These are phyloP conservation scores for Porites australiensis DNA, from an alignment of 64 coral and sea anemone species.

Conservation along the genomic window DNA sequence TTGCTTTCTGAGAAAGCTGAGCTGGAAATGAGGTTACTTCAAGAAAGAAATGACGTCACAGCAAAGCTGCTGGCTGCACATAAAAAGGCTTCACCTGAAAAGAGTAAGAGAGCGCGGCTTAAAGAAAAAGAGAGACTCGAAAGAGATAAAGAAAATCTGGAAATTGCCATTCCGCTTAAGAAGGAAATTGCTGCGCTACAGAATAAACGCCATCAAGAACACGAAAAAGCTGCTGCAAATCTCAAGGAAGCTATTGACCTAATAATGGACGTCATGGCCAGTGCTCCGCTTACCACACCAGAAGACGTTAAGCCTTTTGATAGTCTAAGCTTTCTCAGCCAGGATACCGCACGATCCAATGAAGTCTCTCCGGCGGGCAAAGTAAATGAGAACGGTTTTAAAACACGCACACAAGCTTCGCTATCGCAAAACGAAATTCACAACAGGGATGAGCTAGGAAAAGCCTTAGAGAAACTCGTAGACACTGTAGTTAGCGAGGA, in stretches of 20 bases:
- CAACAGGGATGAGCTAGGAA: constrained; percentile 69
- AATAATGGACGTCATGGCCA: constrained; percentile 57
- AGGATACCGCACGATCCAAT: not conserved
- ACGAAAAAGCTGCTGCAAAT: constrained; percentile 53
- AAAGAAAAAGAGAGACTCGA: constrained; percentile 45
- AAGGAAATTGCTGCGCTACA: constrained; percentile 78
- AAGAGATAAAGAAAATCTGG: constrained; percentile 62
- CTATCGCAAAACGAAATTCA: constrained; percentile 43
- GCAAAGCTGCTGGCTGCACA: constrained; percentile 50
- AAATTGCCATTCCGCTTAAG: constrained; percentile 65
- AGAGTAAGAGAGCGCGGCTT: not conserved
- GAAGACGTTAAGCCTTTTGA: not conserved
- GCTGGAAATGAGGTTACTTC: constrained; percentile 70
- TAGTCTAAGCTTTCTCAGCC: constrained; percentile 8
- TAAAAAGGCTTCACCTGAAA: constrained; percentile 23
- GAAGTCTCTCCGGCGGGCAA: constrained; percentile 15
- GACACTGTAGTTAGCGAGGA: constrained; percentile 27
- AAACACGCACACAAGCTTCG: not conserved
- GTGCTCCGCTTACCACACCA: not conserved
- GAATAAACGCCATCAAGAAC: constrained; percentile 75
- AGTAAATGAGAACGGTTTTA: not conserved
- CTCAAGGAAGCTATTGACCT: constrained; percentile 76
- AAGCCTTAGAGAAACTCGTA: constrained; percentile 73
- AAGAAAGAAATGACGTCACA: constrained; percentile 56
- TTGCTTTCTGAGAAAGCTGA: constrained; percentile 79